phyloP scores from a whole-genome alignment of 2,888 invertebrate species.

The Crematogaster levior region DNA sequence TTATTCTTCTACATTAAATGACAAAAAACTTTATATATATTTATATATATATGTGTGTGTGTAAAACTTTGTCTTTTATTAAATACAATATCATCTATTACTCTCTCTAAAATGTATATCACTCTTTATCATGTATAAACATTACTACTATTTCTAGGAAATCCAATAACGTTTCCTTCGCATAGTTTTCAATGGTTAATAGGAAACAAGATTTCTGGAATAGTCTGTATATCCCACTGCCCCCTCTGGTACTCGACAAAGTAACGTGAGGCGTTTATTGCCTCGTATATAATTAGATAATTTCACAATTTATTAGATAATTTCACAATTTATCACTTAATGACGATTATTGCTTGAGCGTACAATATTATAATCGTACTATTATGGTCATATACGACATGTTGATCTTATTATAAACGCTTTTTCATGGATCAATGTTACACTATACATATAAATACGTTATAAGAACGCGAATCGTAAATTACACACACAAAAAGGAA shows the following conservation, averaged over 20 bases:
- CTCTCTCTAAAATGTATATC: not conserved
- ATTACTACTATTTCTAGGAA: not conserved
- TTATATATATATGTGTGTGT: too few relatives aligned
- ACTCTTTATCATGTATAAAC: not conserved
- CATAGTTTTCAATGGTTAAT: not conserved
- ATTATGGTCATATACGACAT: not conserved
- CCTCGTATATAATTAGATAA: constrained; percentile 18
- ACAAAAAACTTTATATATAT: too few relatives aligned
- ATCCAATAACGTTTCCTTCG: not conserved
- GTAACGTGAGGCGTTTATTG: constrained; percentile 5
- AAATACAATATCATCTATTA: not conserved
- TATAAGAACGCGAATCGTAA: not conserved
- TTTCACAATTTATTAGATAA: constrained; percentile 17
- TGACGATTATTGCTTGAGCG: not conserved
- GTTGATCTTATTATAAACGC: constrained; percentile 10
- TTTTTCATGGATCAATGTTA: not conserved
- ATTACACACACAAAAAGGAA: too few relatives aligned
- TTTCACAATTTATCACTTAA: constrained; percentile 14
- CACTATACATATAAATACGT: not conserved
- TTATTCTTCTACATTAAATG: not conserved
- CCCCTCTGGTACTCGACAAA: not conserved
- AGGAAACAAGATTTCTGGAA: constrained; percentile 14
- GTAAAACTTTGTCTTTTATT: not conserved
- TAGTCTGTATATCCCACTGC: not conserved
- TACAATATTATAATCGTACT: constrained; percentile 10